A percentile compares a stretch with the other conserved stretches of the same genome.
These are phyloP conservation scores for Aphaenogaster rudis DNA, from an alignment of 1,140 invertebrate genomes.

Conservation along the genomic window DNA sequence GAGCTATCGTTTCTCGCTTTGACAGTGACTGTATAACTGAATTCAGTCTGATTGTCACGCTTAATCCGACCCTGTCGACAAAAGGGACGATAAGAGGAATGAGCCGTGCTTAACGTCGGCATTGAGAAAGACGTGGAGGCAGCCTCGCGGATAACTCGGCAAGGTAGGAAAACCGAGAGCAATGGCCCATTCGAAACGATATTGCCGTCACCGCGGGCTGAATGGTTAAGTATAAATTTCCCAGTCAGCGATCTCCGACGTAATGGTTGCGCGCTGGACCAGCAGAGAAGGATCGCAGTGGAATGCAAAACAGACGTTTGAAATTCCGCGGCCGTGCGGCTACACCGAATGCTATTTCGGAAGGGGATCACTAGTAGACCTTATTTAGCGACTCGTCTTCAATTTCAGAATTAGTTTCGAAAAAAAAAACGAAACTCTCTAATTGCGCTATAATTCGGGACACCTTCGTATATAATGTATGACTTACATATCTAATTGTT, in stretches of 20 bases:
- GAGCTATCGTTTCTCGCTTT: constrained; percentile 15
- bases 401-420: constrained; percentile 2
- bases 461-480: background rate
- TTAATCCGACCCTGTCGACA: constrained; percentile 48
- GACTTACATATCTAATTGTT: background rate
- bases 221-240: constrained; percentile 82
- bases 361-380: constrained; percentile 45
- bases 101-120: constrained; percentile 54
- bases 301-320: constrained; percentile 83
- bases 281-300: constrained; percentile 69
- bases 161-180: constrained; percentile 72
- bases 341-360: constrained; percentile 49
- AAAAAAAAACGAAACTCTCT: background rate
- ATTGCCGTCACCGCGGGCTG: constrained; percentile 73
- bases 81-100: constrained; percentile 54
- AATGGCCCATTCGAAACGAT: constrained; percentile 77
- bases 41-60: constrained; percentile 34
- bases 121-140: constrained; percentile 51
- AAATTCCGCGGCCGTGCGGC: constrained; percentile 78
- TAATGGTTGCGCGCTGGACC: constrained; percentile 66
- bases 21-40: constrained; percentile 6
- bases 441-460: constrained; percentile 13
- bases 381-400: constrained; percentile 48
- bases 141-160: constrained; percentile 58
- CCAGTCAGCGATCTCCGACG: constrained; percentile 74